Conservation (phyloP, 2,113 vertebrate genomes). For the Colistium nudipinnis region DNA sequence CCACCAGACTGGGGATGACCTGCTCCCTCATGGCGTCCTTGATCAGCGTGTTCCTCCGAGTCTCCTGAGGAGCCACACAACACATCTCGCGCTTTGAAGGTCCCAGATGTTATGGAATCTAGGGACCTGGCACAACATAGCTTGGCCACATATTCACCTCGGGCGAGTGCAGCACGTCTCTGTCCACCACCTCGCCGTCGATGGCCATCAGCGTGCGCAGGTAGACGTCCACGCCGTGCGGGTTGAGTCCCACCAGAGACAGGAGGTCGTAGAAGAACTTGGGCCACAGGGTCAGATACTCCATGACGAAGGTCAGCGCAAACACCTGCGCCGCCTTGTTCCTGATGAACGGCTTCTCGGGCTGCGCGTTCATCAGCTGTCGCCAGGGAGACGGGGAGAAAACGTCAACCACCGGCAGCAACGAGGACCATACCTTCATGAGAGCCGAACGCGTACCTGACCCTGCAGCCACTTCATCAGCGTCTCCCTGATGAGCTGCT, state of each 20-base stretch:
- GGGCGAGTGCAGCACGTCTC: slow-evolving; percentile 91
- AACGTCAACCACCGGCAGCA: no score
- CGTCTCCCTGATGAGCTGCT: slow-evolving; percentile 95
- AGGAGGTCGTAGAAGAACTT: slow-evolving; percentile 98
- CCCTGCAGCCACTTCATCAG: slow-evolving; percentile 96
- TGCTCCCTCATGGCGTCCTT: slow-evolving; percentile 97
- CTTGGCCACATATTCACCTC: slow-evolving; percentile 86
- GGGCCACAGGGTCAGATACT: slow-evolving; percentile 96
- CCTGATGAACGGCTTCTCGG: slow-evolving; percentile 97
- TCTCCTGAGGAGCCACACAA: slow-evolving; percentile 82
- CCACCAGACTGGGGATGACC: slow-evolving; percentile 95
- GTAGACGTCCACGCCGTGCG: slow-evolving; percentile 94
- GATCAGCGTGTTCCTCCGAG: slow-evolving; percentile 93
- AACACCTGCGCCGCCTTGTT: slow-evolving; percentile 99
- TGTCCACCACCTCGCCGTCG: slow-evolving; percentile 94
- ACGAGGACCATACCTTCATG: no score
- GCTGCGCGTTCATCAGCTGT: slow-evolving; percentile 89
- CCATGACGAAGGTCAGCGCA: slow-evolving; percentile 93
- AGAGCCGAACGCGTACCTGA: no score
- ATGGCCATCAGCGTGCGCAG: slow-evolving; percentile 97
- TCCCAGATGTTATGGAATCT: no score
- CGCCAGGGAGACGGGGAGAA: background rate
- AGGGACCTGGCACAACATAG: no score
- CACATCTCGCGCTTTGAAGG: no score
- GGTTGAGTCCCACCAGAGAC: slow-evolving; percentile 91